phyloP scores from a whole-genome alignment of 1,140 invertebrate genomes.

The Heliconius melpomene region DNA sequence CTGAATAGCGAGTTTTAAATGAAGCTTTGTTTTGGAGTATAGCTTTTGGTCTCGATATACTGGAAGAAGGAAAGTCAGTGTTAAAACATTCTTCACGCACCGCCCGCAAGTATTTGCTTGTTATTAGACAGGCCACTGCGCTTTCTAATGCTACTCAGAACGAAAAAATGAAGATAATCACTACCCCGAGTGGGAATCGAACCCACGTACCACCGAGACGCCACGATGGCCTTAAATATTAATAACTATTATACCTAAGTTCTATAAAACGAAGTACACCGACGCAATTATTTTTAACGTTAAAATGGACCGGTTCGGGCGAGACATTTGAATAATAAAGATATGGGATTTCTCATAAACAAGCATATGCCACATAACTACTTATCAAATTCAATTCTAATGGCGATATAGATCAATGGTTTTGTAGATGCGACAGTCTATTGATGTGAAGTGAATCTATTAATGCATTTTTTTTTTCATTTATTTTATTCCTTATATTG shows the following conservation, averaged over 20 bases:
- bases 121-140: too few relatives aligned
- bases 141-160: too few relatives aligned
- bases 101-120: too few relatives aligned
- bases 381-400: conserved; percentile 75
- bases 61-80: too few relatives aligned
- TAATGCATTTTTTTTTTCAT: too few relatives aligned
- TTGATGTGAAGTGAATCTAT: neutral
- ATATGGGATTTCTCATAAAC: conserved; percentile 66
- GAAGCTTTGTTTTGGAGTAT: neutral
- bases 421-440: conserved; percentile 21
- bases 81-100: too few relatives aligned
- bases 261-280: conserved; percentile 49
- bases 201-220: too few relatives aligned
- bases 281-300: conserved; percentile 63
- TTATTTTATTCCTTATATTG: too few relatives aligned
- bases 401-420: conserved; percentile 50
- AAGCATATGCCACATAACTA: conserved; percentile 75
- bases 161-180: too few relatives aligned
- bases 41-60: too few relatives aligned
- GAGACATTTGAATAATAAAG: conserved; percentile 73
- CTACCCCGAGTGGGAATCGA: too few relatives aligned
- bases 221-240: conserved; percentile 28
- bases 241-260: conserved; percentile 23
- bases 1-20: neutral
- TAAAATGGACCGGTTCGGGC: conserved; percentile 56